phyloP scores from a whole-genome alignment of 2,888 invertebrate genomes.

The Protophormia terraenovae region DNA sequence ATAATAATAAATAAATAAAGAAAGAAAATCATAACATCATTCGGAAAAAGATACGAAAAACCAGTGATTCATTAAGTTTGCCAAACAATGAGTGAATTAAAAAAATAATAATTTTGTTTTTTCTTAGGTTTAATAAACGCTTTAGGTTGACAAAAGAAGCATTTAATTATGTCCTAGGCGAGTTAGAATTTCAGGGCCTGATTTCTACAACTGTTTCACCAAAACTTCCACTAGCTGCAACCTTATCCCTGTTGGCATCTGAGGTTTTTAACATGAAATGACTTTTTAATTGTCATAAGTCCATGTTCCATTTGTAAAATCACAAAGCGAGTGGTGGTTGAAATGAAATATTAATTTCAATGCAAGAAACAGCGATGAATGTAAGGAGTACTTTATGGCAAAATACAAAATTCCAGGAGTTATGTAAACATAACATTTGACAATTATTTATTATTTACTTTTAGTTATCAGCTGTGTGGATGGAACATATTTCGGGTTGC shows the following conservation, averaged over 20 bases:
- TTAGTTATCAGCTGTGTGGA: neutral
- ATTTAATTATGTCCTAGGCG: neutral
- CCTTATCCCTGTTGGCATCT: neutral
- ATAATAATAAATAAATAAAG: too few relatives aligned
- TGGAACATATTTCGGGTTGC: too few relatives aligned
- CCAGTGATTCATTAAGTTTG: too few relatives aligned
- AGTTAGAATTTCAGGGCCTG: neutral
- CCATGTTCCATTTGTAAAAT: neutral
- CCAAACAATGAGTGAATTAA: too few relatives aligned
- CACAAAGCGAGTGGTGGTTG: neutral
- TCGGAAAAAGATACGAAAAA: too few relatives aligned
- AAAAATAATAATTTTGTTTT: too few relatives aligned
- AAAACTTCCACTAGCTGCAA: neutral
- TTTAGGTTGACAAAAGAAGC: too few relatives aligned
- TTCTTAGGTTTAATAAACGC: too few relatives aligned
- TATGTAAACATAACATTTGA: neutral
- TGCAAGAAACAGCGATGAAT: neutral
- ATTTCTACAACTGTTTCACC: neutral
- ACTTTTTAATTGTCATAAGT: neutral
- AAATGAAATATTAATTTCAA: neutral
- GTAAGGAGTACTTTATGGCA: neutral
- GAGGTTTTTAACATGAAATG: constrained; percentile 8
- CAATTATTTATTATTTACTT: neutral
- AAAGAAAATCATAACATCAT: too few relatives aligned
- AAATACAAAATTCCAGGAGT: neutral